Evolutionary conservation across 2,888 invertebrate genomes (phyloP).

Genomic region (Fissipunctia ypsillon): DNA sequence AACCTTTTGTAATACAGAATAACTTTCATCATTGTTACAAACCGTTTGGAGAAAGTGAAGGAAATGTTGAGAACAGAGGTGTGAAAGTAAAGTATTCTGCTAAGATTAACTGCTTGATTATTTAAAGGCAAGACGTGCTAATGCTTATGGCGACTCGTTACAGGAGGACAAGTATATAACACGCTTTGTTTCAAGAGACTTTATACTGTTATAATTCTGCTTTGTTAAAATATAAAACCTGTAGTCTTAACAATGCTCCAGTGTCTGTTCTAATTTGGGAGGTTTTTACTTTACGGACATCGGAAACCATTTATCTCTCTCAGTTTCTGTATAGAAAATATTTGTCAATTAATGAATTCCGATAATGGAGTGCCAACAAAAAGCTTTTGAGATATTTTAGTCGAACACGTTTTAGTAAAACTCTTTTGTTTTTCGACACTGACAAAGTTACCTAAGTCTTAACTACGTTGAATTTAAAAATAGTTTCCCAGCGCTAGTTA

Average conservation of each 20-base stretch:
- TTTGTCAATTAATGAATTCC: constrained; percentile 56
- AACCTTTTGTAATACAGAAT: constrained; percentile 66
- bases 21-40: constrained; percentile 79
- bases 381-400: constrained; percentile 55
- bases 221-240: constrained; percentile 13
- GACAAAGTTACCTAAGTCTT: constrained; percentile 54
- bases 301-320: constrained; percentile 64
- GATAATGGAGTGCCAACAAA: constrained; percentile 53
- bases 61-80: constrained; percentile 80
- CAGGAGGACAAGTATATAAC: constrained; percentile 45
- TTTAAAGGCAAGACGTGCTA: constrained; percentile 47
- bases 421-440: constrained; percentile 46
- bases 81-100: constrained; percentile 81
- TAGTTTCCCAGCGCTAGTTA: constrained; percentile 76
- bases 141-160: constrained; percentile 32
- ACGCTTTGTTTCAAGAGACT: constrained; percentile 11
- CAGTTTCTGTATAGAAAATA: constrained; percentile 47
- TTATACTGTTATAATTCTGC: constrained; percentile 1
- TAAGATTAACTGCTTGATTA: constrained; percentile 68
- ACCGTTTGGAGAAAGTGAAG: constrained; percentile 78
- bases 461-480: constrained; percentile 62
- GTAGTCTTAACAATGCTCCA: constrained; percentile 28
- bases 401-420: constrained; percentile 31
- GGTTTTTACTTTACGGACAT: constrained; percentile 54
- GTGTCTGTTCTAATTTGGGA: constrained; percentile 44